phyloP scores from a whole-genome alignment of 2,888 invertebrate genomes.

The Balanococcus diminutus region DNA sequence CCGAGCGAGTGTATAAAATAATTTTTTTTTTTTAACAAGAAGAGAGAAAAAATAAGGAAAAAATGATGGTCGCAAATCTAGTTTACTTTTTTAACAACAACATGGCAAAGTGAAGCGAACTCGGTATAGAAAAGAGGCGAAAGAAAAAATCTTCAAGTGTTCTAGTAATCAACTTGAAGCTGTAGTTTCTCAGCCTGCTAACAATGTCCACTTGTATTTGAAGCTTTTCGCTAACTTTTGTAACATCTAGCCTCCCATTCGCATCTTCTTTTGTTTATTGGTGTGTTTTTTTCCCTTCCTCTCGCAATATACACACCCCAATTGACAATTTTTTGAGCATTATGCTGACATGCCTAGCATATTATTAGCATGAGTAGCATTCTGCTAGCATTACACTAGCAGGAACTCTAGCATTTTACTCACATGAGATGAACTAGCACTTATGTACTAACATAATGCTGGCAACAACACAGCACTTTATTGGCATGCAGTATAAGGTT shows the following conservation, averaged over 20 bases:
- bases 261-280: neutral
- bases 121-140: neutral
- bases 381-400: no score
- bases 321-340: no score
- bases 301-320: no score
- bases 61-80: neutral
- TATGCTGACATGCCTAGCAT: no score
- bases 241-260: neutral
- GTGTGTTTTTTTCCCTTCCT: neutral
- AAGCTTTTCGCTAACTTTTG: neutral
- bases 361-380: no score
- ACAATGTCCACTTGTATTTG: slow-evolving; percentile 7
- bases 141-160: neutral
- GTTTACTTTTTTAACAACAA: neutral
- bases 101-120: neutral
- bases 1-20: neutral
- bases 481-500: no score
- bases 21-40: no score
- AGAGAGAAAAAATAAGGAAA: neutral
- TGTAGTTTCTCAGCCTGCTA: neutral
- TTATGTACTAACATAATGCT: no score
- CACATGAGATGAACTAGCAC: no score
- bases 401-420: no score
- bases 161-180: slow-evolving; percentile 1
- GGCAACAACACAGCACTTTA: no score